Conservation (phyloP, 2,113 vertebrate species). For the Phocoena sinus region DNA sequence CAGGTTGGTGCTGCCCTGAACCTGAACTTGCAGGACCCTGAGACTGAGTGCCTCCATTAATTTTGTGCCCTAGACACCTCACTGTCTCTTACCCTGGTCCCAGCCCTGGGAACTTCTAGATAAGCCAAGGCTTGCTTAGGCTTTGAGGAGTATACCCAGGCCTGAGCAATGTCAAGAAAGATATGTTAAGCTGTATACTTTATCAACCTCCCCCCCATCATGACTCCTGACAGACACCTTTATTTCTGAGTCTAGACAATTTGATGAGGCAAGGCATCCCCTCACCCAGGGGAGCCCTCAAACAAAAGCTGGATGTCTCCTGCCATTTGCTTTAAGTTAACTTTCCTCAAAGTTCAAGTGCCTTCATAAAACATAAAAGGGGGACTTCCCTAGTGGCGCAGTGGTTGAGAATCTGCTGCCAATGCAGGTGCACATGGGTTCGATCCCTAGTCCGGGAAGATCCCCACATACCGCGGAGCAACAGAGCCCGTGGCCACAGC, state of each 20-base stretch:
- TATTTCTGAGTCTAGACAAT: constrained; percentile 32
- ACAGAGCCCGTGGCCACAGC: too few relatives aligned
- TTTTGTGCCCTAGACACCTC: background rate
- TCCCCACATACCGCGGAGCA: too few relatives aligned
- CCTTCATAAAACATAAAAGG: background rate
- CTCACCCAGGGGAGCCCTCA: background rate
- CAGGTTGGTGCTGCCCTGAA: background rate
- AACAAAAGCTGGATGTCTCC: background rate
- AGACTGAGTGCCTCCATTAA: background rate
- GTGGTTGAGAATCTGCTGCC: too few relatives aligned
- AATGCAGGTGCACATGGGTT: too few relatives aligned
- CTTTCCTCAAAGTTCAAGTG: background rate
- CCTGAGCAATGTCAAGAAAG: background rate
- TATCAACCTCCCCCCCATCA: background rate
- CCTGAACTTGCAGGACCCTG: background rate
- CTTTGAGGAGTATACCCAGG: background rate
- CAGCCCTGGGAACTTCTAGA: background rate
- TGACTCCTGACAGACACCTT: background rate
- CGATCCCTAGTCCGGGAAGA: too few relatives aligned
- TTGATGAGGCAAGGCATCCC: background rate
- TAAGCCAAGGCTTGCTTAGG: background rate
- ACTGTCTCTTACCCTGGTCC: background rate
- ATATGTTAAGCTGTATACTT: background rate
- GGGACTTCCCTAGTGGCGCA: too few relatives aligned
- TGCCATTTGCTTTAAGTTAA: background rate